Base-by-base conservation (phyloP, 1,140 invertebrate genomes). In the Harpegnathos saltator region DNA sequence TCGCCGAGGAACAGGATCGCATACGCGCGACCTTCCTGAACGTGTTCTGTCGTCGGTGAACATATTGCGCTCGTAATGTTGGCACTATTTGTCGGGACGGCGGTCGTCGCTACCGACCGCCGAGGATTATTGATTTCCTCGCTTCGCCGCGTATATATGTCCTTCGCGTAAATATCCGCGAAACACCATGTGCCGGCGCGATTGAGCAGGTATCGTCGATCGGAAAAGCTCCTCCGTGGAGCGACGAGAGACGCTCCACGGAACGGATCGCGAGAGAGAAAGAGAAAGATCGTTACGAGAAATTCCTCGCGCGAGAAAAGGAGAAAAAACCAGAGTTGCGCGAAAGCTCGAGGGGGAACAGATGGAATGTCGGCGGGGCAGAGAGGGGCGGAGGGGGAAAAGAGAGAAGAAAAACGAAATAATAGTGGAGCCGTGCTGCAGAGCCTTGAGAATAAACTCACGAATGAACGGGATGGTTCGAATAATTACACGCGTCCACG, bases 61-160 rank as follows among this genome's bases (percentile, higher is more conserved):
- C 7, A 9, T 44, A 44, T 44, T 44, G 38, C 38, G 3, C 3
- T 9, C 38, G 33, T 33, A 48, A 80, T 71, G 65, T 71, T 80
- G 65, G 65, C 38, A 80, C 22, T 48, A 69, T 80, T 15, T 80
- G 24, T 17, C 22, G 22, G 22, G 3, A 17, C 33, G 65, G 7
- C 33, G 75, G 69, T 71, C 33, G 26, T 69, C 75, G 52, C 52
- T 33, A 11, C 38, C 17, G 62, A 26, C 33, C 48, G 9, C 29
- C 29, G 33, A 26, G 22, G 17, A 7, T 71, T 80, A 80, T 80
- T 80, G 75, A 80, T 80, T 80, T 80, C 52, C 33, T 48, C 22
- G 50, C 22, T 11, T n/a, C 29, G 15, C 1, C 11, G 1, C 19
- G 66, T 7, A 71, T 58, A 15, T 71, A 71, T 58, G n/a, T 71